These are phyloP conservation scores for Micromesistius poutassou DNA, from an alignment of 2,797 vertebrate species.

Conservation along the genomic window DNA sequence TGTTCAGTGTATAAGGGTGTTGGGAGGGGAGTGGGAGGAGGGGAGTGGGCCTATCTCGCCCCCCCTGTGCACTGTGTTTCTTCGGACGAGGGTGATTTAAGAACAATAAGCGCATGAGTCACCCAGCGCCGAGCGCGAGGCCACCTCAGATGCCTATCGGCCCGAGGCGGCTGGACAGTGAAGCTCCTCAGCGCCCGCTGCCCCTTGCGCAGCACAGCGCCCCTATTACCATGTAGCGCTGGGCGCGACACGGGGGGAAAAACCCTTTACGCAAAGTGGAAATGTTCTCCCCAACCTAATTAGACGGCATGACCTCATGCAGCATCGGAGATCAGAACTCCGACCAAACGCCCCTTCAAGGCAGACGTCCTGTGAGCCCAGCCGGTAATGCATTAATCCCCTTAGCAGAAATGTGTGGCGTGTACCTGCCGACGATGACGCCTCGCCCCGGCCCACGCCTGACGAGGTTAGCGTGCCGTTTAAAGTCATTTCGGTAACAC, in stretches of 20 bases:
- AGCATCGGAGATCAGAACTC: slow-evolving; percentile 42
- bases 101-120: slow-evolving; percentile 33
- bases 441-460: background rate
- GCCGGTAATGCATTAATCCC: slow-evolving; percentile 21
- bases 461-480: background rate
- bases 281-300: slow-evolving; percentile 38
- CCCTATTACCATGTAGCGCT: slow-evolving; percentile 31
- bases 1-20: slow-evolving; percentile 31
- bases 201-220: slow-evolving; percentile 14
- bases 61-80: slow-evolving; percentile 23
- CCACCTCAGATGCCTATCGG: slow-evolving; percentile 30
- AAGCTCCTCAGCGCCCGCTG: slow-evolving; percentile 26
- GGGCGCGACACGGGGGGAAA: slow-evolving; percentile 34
- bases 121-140: slow-evolving; percentile 16
- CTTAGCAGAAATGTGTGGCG: slow-evolving; percentile 19
- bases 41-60: slow-evolving; percentile 19
- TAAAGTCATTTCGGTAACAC: background rate
- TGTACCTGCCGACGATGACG: slow-evolving; percentile 9
- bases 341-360: slow-evolving; percentile 24
- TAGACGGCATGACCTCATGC: slow-evolving; percentile 44
- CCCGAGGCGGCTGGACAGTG: slow-evolving; percentile 22
- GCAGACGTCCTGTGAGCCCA: slow-evolving; percentile 21
- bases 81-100: slow-evolving; percentile 30
- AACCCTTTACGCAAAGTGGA: slow-evolving; percentile 34
- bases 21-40: background rate